Evolutionary conservation across 2,888 invertebrate species (phyloP).

Genomic region (Caenorhabditis auriculariae): DNA sequence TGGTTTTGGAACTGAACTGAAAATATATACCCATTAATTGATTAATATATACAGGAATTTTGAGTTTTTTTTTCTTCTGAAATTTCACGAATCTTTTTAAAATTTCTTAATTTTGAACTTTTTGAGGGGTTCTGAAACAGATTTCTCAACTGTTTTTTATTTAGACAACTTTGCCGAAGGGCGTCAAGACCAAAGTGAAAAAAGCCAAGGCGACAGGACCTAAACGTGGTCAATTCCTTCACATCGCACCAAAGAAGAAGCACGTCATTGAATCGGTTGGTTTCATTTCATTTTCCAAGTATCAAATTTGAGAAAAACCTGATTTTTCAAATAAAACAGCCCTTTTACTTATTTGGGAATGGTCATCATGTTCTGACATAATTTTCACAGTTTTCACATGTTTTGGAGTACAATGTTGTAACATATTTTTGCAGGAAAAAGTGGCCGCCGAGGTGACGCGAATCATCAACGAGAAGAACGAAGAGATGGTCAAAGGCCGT

Average conservation of each 20-base stretch:
- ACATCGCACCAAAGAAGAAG: slow-evolving; percentile 51
- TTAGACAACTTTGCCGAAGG: slow-evolving; percentile 45
- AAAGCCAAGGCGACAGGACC: slow-evolving; percentile 33
- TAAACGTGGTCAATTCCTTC: slow-evolving; percentile 39
- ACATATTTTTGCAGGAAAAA: slow-evolving; percentile 34
- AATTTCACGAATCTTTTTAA: not conserved
- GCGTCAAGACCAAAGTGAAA: slow-evolving; percentile 48
- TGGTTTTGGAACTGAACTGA: too few relatives aligned
- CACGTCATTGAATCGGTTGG: slow-evolving; percentile 39
- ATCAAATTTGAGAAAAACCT: slow-evolving; percentile 2
- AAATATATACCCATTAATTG: slow-evolving; percentile 9
- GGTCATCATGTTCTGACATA: slow-evolving; percentile 1
- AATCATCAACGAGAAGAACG: slow-evolving; percentile 59
- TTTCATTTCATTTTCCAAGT: not conserved
- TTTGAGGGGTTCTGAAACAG: too few relatives aligned
- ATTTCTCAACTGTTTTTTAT: not conserved
- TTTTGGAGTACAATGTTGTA: too few relatives aligned
- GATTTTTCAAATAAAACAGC: not conserved
- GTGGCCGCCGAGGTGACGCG: slow-evolving; percentile 49
- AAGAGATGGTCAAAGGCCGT: slow-evolving; percentile 53
- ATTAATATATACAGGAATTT: not conserved
- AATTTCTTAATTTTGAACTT: too few relatives aligned
- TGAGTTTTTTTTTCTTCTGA: not conserved
- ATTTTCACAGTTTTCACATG: not conserved
- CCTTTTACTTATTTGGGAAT: not conserved